Conservation (phyloP, 2,888 invertebrate genomes). For the Isoperla grammatica region DNA sequence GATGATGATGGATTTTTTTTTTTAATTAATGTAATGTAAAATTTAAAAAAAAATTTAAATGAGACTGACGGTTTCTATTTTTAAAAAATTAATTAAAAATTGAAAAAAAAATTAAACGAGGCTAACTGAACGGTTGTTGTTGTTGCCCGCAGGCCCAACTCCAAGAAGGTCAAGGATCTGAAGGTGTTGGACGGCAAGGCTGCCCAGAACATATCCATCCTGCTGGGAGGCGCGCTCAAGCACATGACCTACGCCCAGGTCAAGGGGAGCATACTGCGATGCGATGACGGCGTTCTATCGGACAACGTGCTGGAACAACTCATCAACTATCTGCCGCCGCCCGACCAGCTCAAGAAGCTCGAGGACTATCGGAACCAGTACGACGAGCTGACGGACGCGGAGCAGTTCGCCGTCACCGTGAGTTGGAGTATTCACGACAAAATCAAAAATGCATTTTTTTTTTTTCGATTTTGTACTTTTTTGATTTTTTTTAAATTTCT, state of each 20-base stretch:
- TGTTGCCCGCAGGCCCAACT: slow-evolving; percentile 55
- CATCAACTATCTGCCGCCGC: slow-evolving; percentile 85
- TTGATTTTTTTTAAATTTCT: no score
- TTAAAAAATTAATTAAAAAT: no score
- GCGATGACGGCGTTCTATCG: slow-evolving; percentile 80
- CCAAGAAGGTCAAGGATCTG: slow-evolving; percentile 85
- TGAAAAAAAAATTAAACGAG: no score
- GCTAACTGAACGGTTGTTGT: no score
- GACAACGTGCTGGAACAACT: slow-evolving; percentile 86
- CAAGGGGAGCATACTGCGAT: slow-evolving; percentile 71
- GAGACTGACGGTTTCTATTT: no score
- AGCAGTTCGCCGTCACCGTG: slow-evolving; percentile 86
- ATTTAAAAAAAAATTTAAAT: no score
- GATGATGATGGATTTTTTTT: no score
- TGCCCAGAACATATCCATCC: slow-evolving; percentile 86
- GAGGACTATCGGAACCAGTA: slow-evolving; percentile 72
- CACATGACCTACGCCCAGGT: slow-evolving; percentile 79
- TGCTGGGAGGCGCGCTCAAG: slow-evolving; percentile 79
- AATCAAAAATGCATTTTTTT: no score
- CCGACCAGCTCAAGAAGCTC: slow-evolving; percentile 81
- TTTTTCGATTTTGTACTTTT: no score
- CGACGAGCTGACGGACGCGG: slow-evolving; percentile 82
- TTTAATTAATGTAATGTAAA: no score
- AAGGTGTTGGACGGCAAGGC: slow-evolving; percentile 89
- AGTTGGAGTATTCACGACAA: no score